Evolutionary conservation across 2,113 vertebrate species (phyloP).

Genomic region (Nerophis ophidion): DNA sequence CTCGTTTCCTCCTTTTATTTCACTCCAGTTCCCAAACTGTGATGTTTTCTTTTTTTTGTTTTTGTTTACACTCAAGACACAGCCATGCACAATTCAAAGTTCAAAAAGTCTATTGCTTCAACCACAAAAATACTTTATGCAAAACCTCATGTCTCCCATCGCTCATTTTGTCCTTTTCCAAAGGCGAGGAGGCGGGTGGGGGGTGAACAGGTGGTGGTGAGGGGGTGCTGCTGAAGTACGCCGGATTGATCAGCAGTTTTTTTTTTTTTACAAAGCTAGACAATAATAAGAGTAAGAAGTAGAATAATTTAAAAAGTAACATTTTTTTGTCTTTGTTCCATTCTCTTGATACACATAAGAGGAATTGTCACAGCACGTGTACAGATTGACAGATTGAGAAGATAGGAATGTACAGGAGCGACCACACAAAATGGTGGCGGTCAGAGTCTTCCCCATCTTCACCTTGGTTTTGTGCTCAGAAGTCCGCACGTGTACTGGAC

Average conservation of each 20-base stretch:
- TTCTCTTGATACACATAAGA: slow-evolving; percentile 90
- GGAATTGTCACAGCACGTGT: slow-evolving; percentile 86
- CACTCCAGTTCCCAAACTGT: slow-evolving; percentile 96
- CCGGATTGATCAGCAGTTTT: slow-evolving; percentile 80
- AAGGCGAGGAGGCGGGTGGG: slow-evolving; percentile 43
- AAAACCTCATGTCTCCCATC: slow-evolving; percentile 71
- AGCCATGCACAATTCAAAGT: slow-evolving; percentile 98
- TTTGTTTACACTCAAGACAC: slow-evolving; percentile 94
- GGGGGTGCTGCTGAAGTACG: slow-evolving; percentile 75
- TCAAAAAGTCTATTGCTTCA: slow-evolving; percentile 99
- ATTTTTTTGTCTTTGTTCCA: slow-evolving; percentile 76
- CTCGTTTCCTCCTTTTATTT: slow-evolving; percentile 71
- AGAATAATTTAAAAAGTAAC: slow-evolving; percentile 86
- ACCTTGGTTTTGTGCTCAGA: slow-evolving; percentile 67
- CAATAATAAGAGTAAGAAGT: slow-evolving; percentile 77
- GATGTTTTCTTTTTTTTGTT: slow-evolving; percentile 76
- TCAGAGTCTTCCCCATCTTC: slow-evolving; percentile 29
- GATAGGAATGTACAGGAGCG: slow-evolving; percentile 70
- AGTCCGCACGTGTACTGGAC: slow-evolving; percentile 58
- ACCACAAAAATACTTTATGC: slow-evolving; percentile 94
- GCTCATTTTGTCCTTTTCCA: slow-evolving; percentile 47
- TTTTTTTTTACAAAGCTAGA: slow-evolving; percentile 75
- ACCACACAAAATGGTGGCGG: slow-evolving; percentile 47
- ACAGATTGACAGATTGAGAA: slow-evolving; percentile 82
- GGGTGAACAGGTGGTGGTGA: slow-evolving; percentile 27